Evolutionary conservation across 2,113 vertebrate species (phyloP).

Genomic region (Piaya cayana): DNA sequence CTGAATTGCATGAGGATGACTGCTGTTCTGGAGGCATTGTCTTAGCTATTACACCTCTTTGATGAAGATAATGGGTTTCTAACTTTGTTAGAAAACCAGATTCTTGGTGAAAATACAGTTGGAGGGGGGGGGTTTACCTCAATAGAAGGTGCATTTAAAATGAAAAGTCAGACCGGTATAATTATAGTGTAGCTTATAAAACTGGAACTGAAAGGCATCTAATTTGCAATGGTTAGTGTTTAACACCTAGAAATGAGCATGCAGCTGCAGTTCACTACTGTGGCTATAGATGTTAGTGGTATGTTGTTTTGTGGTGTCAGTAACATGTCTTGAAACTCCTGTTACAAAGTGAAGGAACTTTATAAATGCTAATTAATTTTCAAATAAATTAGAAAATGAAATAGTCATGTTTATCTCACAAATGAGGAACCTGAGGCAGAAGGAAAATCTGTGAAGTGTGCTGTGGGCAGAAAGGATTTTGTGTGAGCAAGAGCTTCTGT

Average conservation of each 20-base stretch:
- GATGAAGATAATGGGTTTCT: neutral
- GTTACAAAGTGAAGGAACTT: neutral
- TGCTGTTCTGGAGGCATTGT: neutral
- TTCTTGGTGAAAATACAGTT: neutral
- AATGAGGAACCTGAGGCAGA: neutral
- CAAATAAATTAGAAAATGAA: neutral
- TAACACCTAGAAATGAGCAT: neutral
- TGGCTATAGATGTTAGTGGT: neutral
- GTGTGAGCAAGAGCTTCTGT: neutral
- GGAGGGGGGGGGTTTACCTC: too few relatives aligned
- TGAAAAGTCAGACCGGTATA: neutral
- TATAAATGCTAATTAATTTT: neutral
- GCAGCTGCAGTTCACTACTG: neutral
- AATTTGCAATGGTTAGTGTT: neutral
- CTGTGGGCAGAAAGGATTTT: neutral
- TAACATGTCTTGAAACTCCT: neutral
- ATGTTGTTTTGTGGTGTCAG: neutral
- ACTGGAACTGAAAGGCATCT: neutral
- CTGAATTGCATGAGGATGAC: neutral
- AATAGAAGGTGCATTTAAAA: neutral
- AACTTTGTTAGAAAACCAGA: neutral
- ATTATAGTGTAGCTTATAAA: neutral
- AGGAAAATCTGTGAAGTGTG: neutral
- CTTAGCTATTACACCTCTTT: neutral
- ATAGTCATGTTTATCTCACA: neutral